Evolutionary conservation across 2,888 invertebrate genomes (phyloP), one percentile per base, ranked within the genome.

Genomic region (Caenorhabditis zanzibari): DNA sequence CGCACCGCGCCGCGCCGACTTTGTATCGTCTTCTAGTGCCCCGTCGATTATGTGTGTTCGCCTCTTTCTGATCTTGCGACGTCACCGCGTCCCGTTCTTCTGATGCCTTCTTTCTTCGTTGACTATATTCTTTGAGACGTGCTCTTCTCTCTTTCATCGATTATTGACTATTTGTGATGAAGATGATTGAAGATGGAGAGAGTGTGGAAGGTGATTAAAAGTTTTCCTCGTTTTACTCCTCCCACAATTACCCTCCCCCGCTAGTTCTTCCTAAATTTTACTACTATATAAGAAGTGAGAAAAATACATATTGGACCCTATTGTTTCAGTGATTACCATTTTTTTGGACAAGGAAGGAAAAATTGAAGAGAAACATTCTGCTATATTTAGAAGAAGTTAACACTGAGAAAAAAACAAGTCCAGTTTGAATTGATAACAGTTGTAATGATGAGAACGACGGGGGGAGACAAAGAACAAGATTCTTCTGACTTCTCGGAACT

Each of bases 11-110:
- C 59, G 59, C 38, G 47, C 28, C 52, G 52, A 28, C 28, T 38
- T 52, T 44, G 49, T 49, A n/a, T 7, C 56, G 35, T 77, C 74
- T 69, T 54, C 77, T 61, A 52, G 68, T 71, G 72, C 38, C n/a
- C n/a, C 47, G 44, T 63, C 61, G 72, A 66, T 64, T 73, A 66
- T 73, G 63, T 75, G 82, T 82, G 75, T 75, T 82, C 72, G 76
- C 52, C 72, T 71, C 81, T 81, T 73, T 76, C 71, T 82, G 82
- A 76, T 76, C 82, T 75, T 72, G 71, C 76, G 76, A 82, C 82
- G 82, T 82, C 82, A 82, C 72, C 24, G 59, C 66, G 19, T 26
- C 64, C 63, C 75, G 82, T 82, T 82, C 82, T 82, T 68, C 64
- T 77, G 59, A 72, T 72, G 24, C 2, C 28, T 22, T 44, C 24